Evolutionary conservation across 1,140 invertebrate genomes (phyloP), one percentile per base, ranked within the genome.

Genomic region (Zaprionus africanus): DNA sequence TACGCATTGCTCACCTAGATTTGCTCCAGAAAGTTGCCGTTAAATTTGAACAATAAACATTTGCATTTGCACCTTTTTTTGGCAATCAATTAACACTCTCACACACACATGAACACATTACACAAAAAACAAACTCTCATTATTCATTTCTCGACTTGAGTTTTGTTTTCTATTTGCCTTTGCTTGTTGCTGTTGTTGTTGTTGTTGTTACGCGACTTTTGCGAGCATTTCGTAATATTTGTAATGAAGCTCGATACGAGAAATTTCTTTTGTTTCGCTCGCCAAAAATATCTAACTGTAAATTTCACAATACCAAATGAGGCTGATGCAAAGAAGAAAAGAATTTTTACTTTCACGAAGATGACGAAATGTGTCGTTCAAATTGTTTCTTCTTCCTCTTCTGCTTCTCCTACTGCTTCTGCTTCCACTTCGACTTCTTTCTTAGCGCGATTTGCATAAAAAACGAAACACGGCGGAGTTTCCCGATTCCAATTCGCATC

Each of bases 281-380:
- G 11, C 31, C 31, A 15, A 58, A 54, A 66, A 74, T 22, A 22
- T 22, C 36, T 64, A 76, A 76, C 73, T 71, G 73, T 70, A 46
- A 54, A 76, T 76, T 76, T 76, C 73, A 76, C 73, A 76, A 71
- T 71, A 54, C 73, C 67, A 71, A 76, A 76, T 71, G 24, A 53
- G 61, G 54, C 60, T 58, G 31, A 11, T 11, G 31, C 9, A 34
- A 34, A 9, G 28, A 31, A 22, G 34, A 60, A 70, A 81, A 82
- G 80, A 88, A 79, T 77, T 81, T 80, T 81, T 88, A 88, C 84
- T 88, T 88, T 88, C 84, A 84, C 85, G 19, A 26, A 62, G 38
- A 61, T 63, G 70, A 73, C 70, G 63, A 73, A 67, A 67, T 60
- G 38, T 58, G 51, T 57, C 61, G 13, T 57, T 70, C 53, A 70